A percentile compares a stretch with the other conserved stretches of the same genome.
These are phyloP conservation scores for Tolmerus cingulatus DNA, from an alignment of 2,888 invertebrate genomes.

Conservation along the genomic window DNA sequence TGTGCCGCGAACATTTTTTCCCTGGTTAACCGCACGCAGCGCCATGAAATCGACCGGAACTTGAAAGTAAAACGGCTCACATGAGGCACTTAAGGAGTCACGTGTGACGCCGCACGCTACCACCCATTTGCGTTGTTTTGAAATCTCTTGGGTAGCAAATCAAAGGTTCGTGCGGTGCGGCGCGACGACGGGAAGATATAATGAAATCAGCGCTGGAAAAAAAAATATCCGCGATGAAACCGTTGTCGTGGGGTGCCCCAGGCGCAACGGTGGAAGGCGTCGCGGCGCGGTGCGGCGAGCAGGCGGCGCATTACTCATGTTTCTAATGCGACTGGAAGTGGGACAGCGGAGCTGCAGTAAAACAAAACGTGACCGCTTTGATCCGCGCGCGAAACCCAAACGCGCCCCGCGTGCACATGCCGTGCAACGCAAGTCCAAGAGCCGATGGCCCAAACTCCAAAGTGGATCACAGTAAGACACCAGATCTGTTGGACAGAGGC, in stretches of 20 bases:
- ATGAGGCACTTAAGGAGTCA: conserved; percentile 6
- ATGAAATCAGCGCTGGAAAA: neutral
- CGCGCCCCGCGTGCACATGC: neutral
- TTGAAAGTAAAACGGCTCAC: conserved; percentile 15
- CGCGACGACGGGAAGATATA: neutral
- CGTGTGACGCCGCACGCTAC: conserved; percentile 17
- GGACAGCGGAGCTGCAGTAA: neutral
- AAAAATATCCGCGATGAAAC: neutral
- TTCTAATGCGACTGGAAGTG: conserved; percentile 4
- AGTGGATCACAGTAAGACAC: neutral
- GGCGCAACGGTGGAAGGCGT: neutral
- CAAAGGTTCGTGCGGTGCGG: neutral
- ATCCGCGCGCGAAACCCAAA: neutral
- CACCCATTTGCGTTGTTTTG: conserved; percentile 12
- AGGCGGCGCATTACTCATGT: neutral
- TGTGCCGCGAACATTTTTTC: conserved; percentile 2
- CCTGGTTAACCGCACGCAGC: neutral
- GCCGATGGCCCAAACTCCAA: neutral
- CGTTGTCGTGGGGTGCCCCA: neutral
- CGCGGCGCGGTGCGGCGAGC: no score
- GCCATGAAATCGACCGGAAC: conserved; percentile 26
- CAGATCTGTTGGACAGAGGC: neutral
- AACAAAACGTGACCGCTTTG: neutral
- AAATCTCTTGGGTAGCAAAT: neutral
- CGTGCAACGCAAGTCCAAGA: neutral